phyloP scores from a whole-genome alignment of 2,113 vertebrate genomes.

The Hemiscyllium ocellatum region DNA sequence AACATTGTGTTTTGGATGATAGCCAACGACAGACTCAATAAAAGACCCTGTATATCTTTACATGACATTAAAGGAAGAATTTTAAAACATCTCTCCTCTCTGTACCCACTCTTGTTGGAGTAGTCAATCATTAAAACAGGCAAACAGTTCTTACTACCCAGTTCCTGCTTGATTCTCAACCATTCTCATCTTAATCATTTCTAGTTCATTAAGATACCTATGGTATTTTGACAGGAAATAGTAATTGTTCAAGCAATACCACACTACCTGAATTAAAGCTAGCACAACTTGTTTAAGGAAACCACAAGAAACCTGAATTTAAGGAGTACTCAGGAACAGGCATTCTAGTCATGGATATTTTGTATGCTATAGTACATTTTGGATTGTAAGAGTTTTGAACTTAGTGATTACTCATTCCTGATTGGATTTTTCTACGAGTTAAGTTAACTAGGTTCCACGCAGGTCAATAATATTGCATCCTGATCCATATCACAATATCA shows the following conservation, averaged over 20 bases:
- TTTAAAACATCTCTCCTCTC: not conserved
- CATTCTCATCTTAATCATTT: not conserved
- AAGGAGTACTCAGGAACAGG: not conserved
- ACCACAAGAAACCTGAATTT: not conserved
- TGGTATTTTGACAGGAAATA: not conserved
- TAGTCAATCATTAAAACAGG: not conserved
- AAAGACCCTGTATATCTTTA: not conserved
- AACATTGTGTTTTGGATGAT: conserved; percentile 5
- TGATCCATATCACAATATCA: not conserved
- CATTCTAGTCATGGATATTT: not conserved
- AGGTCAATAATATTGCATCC: not conserved
- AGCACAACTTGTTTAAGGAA: not conserved
- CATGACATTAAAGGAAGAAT: not conserved
- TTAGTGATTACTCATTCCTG: not conserved
- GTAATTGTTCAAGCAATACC: not conserved
- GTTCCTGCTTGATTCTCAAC: not conserved
- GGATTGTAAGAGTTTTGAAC: not conserved
- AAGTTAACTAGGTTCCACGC: not conserved
- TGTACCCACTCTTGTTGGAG: too few relatives aligned
- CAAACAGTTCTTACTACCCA: not conserved
- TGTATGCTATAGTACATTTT: not conserved
- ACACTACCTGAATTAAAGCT: not conserved
- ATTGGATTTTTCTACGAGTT: not conserved
- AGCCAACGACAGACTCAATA: conserved; percentile 15
- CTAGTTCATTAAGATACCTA: not conserved